Evolutionary conservation across 64 coral and sea anemone species (phyloP).

Genomic region (Hydrozoanthus tunicans): DNA sequence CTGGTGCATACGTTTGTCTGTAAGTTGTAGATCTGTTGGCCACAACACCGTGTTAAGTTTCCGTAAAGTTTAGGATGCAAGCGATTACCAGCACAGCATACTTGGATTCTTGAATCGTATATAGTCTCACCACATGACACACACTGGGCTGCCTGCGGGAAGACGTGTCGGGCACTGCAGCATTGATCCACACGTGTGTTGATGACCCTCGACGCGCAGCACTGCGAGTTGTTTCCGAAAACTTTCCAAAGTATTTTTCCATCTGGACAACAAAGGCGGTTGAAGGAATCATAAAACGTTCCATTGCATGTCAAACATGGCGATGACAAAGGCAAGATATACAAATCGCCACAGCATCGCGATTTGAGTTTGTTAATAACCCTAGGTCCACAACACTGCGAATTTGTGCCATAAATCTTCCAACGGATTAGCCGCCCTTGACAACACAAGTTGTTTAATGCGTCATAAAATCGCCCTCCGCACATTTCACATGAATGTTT

Average conservation of each 20-base stretch:
- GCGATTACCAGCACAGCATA: not conserved
- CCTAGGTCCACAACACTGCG: not conserved
- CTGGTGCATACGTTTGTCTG: not conserved
- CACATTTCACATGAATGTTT: not conserved
- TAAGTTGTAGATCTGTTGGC: not conserved
- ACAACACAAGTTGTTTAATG: not conserved
- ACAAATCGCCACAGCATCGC: not conserved
- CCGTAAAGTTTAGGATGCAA: not conserved
- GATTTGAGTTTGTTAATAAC: not conserved
- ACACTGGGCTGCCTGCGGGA: not conserved
- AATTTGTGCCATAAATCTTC: not conserved
- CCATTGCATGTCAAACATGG: constrained; percentile 4
- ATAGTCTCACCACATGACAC: not conserved
- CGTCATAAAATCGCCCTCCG: not conserved
- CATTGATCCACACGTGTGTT: not conserved
- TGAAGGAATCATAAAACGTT: constrained; percentile 1
- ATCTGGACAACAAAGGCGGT: not conserved
- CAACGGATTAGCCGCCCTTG: not conserved
- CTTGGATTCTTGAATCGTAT: not conserved
- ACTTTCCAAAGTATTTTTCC: constrained; percentile 18
- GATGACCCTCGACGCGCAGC: constrained; percentile 1
- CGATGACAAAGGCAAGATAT: not conserved
- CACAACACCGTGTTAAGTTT: constrained; percentile 1
- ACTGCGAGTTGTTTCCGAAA: not conserved
- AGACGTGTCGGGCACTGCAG: not conserved